These are phyloP conservation scores for Spongilla lacustris DNA, from an alignment of 37 sponge, comb jelly and placozoan species.

Conservation along the genomic window DNA sequence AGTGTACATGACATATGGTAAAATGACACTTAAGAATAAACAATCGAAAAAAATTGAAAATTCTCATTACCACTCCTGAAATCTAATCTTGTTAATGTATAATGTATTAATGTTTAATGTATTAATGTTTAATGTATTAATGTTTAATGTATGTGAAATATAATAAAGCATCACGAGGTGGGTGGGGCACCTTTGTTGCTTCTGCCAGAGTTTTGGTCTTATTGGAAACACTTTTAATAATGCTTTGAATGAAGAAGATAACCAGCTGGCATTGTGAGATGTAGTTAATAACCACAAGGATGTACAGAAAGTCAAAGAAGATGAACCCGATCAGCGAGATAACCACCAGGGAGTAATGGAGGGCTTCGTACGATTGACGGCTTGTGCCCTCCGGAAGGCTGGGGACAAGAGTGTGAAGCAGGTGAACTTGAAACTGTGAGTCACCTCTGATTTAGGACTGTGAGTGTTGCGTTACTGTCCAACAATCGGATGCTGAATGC, in stretches of 20 bases:
- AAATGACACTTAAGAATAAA: too few relatives aligned
- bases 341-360: constrained; percentile 8
- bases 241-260: constrained; percentile 25
- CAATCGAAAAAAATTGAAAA: too few relatives aligned
- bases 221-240: constrained; percentile 9
- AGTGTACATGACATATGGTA: too few relatives aligned
- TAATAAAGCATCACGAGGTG: background rate
- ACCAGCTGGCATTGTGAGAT: constrained; percentile 41
- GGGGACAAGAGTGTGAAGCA: background rate
- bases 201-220: constrained; percentile 5
- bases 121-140: too few relatives aligned
- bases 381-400: background rate
- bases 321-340: constrained; percentile 27
- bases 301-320: constrained; percentile 47
- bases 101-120: too few relatives aligned
- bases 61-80: too few relatives aligned
- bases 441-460: background rate
- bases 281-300: constrained; percentile 41
- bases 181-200: background rate
- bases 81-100: too few relatives aligned
- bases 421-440: too few relatives aligned
- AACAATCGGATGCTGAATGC: constrained; percentile 51
- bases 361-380: background rate
- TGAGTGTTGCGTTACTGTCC: background rate
- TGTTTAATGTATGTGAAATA: too few relatives aligned